Evolutionary conservation across 2,888 invertebrate species (phyloP), one percentile per base, ranked within the genome.

Genomic region (Amiota communis): DNA sequence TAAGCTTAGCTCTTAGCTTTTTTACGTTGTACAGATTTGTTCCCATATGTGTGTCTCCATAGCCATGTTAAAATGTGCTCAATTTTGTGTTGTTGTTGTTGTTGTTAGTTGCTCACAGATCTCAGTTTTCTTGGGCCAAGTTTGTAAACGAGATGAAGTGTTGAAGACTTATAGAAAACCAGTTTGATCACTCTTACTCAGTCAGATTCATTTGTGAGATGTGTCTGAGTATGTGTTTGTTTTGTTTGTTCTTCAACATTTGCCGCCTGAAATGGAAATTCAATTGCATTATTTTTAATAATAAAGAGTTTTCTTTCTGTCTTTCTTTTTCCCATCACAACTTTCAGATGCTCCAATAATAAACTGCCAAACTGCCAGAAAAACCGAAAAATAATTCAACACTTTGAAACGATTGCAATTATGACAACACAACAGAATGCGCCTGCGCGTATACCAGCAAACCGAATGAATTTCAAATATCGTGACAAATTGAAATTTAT

Each of bases 391-490:
- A 68, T 20, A 51, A 36, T 20, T 12, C 11, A 23, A 11, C 49
- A 23, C 53, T 68, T 63, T 13, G 23, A 63, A 46, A 46, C n/a
- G n/a, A 53, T 23, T 17, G 46, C 63, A 68, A 20, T n/a, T 68
- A 68, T 68, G 36, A 17, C 13, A n/a, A 20, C 17, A 15, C 17
- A 61, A 61, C 63, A 63, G 13, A 68, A 51, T 70, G 57, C 57
- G 15, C 13, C 53, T 11, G 59, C 59, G 20, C 46, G 59, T 11
- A 59, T n/a, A n/a, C n/a, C 70, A 46, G 75, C 63, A 72, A 80
- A 75, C 74, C 80, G 81, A 84, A 80, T 84, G 78, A 89, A 87
- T 74, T 83, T 88, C 53, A 89, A 88, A 81, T 88, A 89, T 78
- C 87, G 89, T 70, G 88, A 88, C 74, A 89, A 89, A 83, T 77